A percentile compares a stretch with the other conserved stretches of the same genome.
These are phyloP conservation scores for Rynchops niger DNA, from an alignment of 2,113 vertebrate species.

Conservation along the genomic window DNA sequence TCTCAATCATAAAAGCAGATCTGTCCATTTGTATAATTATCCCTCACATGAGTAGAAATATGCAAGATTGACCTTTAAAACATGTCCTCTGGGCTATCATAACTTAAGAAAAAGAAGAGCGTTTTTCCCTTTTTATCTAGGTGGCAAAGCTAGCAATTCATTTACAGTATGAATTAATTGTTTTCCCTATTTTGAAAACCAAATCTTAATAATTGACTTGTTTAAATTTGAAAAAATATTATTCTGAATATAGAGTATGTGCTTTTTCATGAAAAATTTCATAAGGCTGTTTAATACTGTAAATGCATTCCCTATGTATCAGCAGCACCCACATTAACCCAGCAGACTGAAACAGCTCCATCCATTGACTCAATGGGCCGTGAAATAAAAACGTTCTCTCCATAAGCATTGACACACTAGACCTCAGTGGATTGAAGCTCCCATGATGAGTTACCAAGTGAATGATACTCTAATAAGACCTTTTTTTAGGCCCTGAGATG, in stretches of 20 bases:
- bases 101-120: not conserved
- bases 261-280: not conserved
- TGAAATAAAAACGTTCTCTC: conserved; percentile 52
- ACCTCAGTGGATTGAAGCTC: not conserved
- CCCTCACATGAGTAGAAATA: not conserved
- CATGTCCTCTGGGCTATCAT: not conserved
- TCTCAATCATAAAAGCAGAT: not conserved
- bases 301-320: not conserved
- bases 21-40: not conserved
- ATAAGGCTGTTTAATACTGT: not conserved
- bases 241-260: not conserved
- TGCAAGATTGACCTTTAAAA: not conserved
- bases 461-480: not conserved
- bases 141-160: not conserved
- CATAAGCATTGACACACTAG: not conserved
- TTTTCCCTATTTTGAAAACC: not conserved
- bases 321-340: conserved; percentile 29
- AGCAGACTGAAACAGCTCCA: conserved; percentile 38
- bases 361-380: conserved; percentile 20
- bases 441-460: not conserved
- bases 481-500: not conserved
- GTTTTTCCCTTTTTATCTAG: not conserved
- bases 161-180: not conserved
- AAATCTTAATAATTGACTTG: not conserved
- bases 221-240: not conserved